These are phyloP conservation scores for Agonopterix subpropinquella DNA, from an alignment of 2,888 invertebrate species.

Conservation along the genomic window DNA sequence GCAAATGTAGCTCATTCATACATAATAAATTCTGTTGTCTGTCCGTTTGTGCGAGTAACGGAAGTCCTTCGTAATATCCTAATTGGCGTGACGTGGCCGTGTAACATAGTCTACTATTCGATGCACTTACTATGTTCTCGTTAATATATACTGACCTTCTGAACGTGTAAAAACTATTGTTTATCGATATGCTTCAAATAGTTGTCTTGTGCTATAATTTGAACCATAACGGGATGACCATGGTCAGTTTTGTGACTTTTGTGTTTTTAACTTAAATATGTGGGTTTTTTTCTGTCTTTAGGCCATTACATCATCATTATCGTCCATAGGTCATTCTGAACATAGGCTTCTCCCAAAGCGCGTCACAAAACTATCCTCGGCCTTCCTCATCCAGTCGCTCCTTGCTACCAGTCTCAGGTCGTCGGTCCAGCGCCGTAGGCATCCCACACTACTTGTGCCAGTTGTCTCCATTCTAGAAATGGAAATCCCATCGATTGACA, in stretches of 20 bases:
- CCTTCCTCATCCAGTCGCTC: too few species aligned
- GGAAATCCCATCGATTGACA: too few species aligned
- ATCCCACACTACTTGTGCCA: too few species aligned
- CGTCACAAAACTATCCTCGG: too few species aligned
- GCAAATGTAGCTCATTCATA: slow-evolving; percentile 19
- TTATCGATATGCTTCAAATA: neutral
- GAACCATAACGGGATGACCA: neutral
- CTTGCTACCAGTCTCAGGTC: too few species aligned
- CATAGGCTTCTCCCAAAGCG: too few species aligned
- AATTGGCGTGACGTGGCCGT: slow-evolving; percentile 27
- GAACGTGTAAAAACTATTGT: slow-evolving; percentile 3
- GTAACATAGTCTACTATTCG: neutral
- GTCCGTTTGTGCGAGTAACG: slow-evolving; percentile 13
- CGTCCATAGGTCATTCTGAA: too few species aligned
- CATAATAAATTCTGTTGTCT: slow-evolving; percentile 19
- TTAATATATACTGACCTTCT: slow-evolving; percentile 4
- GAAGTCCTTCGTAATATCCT: slow-evolving; percentile 45
- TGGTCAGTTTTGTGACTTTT: neutral
- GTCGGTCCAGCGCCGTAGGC: too few species aligned
- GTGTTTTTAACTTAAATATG: neutral
- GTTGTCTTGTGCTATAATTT: neutral
- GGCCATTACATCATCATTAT: too few species aligned
- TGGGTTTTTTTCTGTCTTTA: too few species aligned
- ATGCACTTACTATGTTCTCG: slow-evolving; percentile 2
- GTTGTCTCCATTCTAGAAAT: too few species aligned